Evolutionary conservation across 2,888 invertebrate species (phyloP).

Genomic region (Agrochola macilenta): DNA sequence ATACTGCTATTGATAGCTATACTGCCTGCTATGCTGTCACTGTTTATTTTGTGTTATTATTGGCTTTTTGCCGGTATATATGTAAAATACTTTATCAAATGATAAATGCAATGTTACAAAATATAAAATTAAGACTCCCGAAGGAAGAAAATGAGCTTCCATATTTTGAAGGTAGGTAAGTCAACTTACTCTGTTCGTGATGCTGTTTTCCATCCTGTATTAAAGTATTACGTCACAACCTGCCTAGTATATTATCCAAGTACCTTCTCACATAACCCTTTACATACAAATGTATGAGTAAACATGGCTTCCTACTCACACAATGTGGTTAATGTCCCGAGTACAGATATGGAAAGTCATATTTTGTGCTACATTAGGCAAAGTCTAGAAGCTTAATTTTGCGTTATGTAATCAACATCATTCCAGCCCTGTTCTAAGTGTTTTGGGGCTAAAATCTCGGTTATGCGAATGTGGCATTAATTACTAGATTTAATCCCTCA

Average conservation of each 20-base stretch:
- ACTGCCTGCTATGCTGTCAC: too few relatives aligned
- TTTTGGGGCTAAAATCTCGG: constrained; percentile 29
- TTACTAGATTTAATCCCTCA: constrained; percentile 3
- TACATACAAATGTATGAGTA: background rate
- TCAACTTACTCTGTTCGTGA: background rate
- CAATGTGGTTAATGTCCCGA: constrained; percentile 24
- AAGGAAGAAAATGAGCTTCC: background rate
- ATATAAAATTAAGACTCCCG: background rate
- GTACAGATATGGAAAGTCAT: constrained; percentile 18
- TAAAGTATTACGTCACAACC: background rate
- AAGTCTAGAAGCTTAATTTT: constrained; percentile 6
- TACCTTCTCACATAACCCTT: background rate
- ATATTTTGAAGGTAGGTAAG: background rate
- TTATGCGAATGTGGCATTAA: background rate
- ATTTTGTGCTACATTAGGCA: constrained; percentile 27
- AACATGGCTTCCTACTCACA: background rate
- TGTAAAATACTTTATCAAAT: background rate
- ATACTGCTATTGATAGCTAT: too few relatives aligned
- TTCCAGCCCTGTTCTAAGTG: constrained; percentile 12
- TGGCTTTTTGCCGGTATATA: background rate
- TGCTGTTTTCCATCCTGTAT: background rate
- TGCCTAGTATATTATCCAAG: background rate
- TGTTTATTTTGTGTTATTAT: background rate
- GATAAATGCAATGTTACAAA: background rate
- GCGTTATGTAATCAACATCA: constrained; percentile 17